Conservation (phyloP, 1,140 invertebrate genomes). For the Drosophila azteca region DNA sequence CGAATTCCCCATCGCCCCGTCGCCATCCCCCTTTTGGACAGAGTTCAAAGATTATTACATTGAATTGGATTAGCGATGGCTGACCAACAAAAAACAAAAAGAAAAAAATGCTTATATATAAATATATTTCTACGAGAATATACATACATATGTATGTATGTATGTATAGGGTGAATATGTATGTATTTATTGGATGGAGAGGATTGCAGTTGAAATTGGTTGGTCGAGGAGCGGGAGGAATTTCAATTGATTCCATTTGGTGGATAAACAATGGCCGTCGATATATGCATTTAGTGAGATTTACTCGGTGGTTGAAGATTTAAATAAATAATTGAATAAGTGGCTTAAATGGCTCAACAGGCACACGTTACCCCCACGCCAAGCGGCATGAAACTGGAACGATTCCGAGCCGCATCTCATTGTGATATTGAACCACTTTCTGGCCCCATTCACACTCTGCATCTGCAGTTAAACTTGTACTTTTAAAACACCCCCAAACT, state of each 20-base stretch:
- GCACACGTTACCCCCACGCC: slow-evolving; percentile 29
- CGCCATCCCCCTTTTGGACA: slow-evolving; percentile 19
- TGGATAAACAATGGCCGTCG: slow-evolving; percentile 47
- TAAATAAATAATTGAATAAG: slow-evolving; percentile 53
- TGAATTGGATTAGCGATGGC: slow-evolving; percentile 54
- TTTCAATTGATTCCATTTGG: slow-evolving; percentile 43
- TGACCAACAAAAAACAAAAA: slow-evolving; percentile 15
- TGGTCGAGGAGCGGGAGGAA: slow-evolving; percentile 4
- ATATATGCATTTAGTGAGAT: slow-evolving; percentile 49
- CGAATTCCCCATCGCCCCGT: background rate
- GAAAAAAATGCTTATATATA: background rate
- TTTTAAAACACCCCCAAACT: too few species aligned
- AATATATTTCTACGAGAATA: background rate
- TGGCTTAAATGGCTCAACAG: slow-evolving; percentile 29
- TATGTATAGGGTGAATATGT: slow-evolving; percentile 16
- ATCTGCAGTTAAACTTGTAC: too few species aligned
- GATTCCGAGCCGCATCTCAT: too few species aligned
- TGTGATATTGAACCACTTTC: too few species aligned
- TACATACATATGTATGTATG: slow-evolving; percentile 12
- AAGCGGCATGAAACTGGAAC: background rate
- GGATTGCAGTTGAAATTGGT: slow-evolving; percentile 34
- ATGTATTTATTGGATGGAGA: slow-evolving; percentile 4
- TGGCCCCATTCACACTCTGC: too few species aligned
- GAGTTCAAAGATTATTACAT: slow-evolving; percentile 56
- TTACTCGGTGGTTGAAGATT: slow-evolving; percentile 32